phyloP scores from a whole-genome alignment of 2,888 invertebrate species.

The Orchesella flavescens region DNA sequence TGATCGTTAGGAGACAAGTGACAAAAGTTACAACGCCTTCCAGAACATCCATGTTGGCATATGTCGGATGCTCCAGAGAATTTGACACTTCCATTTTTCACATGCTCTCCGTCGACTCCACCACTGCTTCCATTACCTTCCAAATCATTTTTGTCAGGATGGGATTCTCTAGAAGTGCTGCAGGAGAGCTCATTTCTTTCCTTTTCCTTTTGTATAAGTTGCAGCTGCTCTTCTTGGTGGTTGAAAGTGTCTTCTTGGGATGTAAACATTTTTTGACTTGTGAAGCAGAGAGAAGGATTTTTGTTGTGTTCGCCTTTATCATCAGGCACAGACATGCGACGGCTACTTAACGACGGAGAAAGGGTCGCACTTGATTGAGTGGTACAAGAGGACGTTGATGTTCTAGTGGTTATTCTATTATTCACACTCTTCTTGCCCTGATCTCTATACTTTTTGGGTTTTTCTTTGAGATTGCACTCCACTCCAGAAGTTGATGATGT shows the following conservation, averaged over 20 bases:
- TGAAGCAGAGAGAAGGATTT: constrained; percentile 33
- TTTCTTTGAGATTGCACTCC: constrained; percentile 11
- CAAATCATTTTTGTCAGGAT: constrained; percentile 39
- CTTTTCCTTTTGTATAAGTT: constrained; percentile 37
- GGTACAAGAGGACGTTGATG: constrained; percentile 50
- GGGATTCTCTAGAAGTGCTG: constrained; percentile 21
- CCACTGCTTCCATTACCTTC: constrained; percentile 24
- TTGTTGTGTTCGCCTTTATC: constrained; percentile 42
- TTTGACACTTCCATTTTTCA: constrained; percentile 62
- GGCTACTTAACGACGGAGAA: constrained; percentile 38
- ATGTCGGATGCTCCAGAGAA: constrained; percentile 34
- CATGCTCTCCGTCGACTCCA: background rate
- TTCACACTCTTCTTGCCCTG: constrained; percentile 40
- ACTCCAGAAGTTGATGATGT: constrained; percentile 19
- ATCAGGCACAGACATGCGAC: constrained; percentile 43
- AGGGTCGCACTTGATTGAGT: constrained; percentile 55
- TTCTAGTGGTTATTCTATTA: constrained; percentile 40
- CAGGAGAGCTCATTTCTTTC: constrained; percentile 27
- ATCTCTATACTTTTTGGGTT: constrained; percentile 20
- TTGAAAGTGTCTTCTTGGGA: constrained; percentile 14
- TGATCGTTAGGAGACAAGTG: constrained; percentile 23
- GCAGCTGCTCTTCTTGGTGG: constrained; percentile 43
- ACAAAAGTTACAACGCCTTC: constrained; percentile 45
- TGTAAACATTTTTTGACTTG: constrained; percentile 51
- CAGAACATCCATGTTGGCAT: constrained; percentile 44